These are phyloP conservation scores for Turritopsis dohrnii DNA, from an alignment of 30 jellyfish, hydroid and myxozoan genomes.

Conservation along the genomic window DNA sequence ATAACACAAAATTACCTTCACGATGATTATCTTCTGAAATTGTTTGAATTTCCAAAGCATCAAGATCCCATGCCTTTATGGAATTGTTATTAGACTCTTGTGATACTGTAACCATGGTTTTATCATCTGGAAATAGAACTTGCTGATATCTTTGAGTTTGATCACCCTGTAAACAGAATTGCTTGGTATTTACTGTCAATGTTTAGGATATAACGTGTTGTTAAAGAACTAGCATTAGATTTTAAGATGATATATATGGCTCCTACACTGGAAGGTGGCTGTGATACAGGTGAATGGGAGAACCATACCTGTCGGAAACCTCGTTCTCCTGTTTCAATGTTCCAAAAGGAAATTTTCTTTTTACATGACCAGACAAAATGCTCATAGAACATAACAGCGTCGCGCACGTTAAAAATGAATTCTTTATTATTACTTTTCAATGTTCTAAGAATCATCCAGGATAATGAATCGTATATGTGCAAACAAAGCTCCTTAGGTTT, in stretches of 20 bases:
- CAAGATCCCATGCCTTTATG: not conserved
- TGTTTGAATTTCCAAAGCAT: not conserved
- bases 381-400: not conserved
- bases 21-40: not conserved
- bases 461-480: not conserved
- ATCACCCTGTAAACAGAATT: slow-evolving; percentile 61
- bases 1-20: too few relatives aligned
- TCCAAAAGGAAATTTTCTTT: not conserved
- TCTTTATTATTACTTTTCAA: not conserved
- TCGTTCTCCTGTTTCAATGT: not conserved
- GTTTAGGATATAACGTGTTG: too few relatives aligned
- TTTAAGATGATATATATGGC: too few relatives aligned
- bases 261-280: too few relatives aligned
- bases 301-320: not conserved
- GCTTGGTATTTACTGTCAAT: too few relatives aligned
- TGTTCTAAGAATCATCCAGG: not conserved
- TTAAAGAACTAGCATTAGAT: too few relatives aligned
- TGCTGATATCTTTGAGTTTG: slow-evolving; percentile 67
- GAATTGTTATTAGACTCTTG: slow-evolving; percentile 44
- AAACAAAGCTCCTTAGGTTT: slow-evolving; percentile 36
- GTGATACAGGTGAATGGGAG: too few relatives aligned
- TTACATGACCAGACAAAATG: not conserved
- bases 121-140: slow-evolving; percentile 53
- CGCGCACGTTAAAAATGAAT: not conserved
- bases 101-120: slow-evolving; percentile 41